A percentile compares a stretch with the other conserved stretches of the same genome.
Conservation (phyloP, 2,797 vertebrate genomes). For the Myioborus melanocephalus region DNA sequence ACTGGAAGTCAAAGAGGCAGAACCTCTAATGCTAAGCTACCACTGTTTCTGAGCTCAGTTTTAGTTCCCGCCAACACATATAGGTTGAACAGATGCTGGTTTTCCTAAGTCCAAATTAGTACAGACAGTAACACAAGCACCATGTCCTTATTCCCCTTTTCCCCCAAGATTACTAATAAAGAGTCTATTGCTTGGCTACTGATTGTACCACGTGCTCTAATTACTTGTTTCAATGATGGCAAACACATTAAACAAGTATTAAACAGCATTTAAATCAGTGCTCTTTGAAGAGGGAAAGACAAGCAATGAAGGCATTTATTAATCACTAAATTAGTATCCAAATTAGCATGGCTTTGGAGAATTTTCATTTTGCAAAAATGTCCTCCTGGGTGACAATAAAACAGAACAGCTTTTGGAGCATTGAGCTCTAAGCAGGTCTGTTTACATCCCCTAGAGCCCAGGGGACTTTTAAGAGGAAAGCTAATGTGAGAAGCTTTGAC, state of each 20-base stretch:
- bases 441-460: background rate
- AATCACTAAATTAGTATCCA: slow-evolving; percentile 48
- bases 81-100: slow-evolving; percentile 45
- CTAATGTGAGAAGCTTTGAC: background rate
- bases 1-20: background rate
- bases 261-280: slow-evolving; percentile 51
- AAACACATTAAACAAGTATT: slow-evolving; percentile 61
- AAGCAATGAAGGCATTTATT: slow-evolving; percentile 29
- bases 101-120: slow-evolving; percentile 32
- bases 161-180: slow-evolving; percentile 50
- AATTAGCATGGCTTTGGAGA: slow-evolving; percentile 40
- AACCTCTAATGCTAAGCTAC: background rate
- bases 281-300: slow-evolving; percentile 27
- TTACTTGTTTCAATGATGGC: slow-evolving; percentile 51
- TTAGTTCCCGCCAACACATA: background rate
- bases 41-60: background rate
- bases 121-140: slow-evolving; percentile 37
- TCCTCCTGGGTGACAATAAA: slow-evolving; percentile 10
- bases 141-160: slow-evolving; percentile 35
- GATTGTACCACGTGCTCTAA: slow-evolving; percentile 47
- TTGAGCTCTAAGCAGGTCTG: background rate
- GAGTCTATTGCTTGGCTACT: slow-evolving; percentile 56
- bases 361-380: slow-evolving; percentile 31
- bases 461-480: background rate
- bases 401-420: background rate